These are phyloP conservation scores for Sarcophaga rosellei DNA, from an alignment of 2,888 invertebrate genomes.

Conservation along the genomic window DNA sequence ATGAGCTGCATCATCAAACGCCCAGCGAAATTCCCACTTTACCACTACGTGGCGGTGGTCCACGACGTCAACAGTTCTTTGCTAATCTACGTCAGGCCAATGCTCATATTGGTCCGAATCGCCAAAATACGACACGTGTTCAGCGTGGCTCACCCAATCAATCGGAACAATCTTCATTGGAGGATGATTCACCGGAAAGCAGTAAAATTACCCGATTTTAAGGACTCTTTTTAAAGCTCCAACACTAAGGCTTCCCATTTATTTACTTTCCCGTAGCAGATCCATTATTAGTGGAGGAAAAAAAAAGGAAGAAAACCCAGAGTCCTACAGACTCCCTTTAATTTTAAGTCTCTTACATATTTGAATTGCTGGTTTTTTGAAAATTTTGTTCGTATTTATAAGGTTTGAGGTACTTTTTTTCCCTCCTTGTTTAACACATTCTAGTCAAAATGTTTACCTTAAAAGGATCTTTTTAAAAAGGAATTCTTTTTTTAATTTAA, in stretches of 20 bases:
- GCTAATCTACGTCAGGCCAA: constrained; percentile 80
- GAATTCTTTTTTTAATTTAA: too few relatives aligned
- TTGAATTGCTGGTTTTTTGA: background rate
- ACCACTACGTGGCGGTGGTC: constrained; percentile 79
- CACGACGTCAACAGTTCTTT: constrained; percentile 80
- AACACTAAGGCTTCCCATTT: background rate
- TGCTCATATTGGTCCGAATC: constrained; percentile 78
- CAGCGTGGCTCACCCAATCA: constrained; percentile 75
- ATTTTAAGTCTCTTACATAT: too few relatives aligned
- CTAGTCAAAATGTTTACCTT: too few relatives aligned
- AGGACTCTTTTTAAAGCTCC: background rate
- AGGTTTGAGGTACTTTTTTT: too few relatives aligned
- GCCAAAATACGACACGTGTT: constrained; percentile 72
- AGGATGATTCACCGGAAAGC: constrained; percentile 75
- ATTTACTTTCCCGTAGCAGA: background rate
- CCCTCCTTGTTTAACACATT: too few relatives aligned
- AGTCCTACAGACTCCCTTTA: too few relatives aligned
- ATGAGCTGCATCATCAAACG: constrained; percentile 79
- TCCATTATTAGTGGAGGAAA: background rate
- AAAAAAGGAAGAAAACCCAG: too few relatives aligned
- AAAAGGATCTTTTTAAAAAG: too few relatives aligned
- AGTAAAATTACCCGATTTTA: constrained; percentile 80
- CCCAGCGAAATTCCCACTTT: constrained; percentile 81
- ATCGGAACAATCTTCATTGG: constrained; percentile 77
- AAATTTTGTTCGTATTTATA: background rate